A percentile compares a stretch with the other conserved stretches of the same genome.
These are phyloP conservation scores for Lacerta bilineata DNA, from an alignment of 2,797 vertebrate genomes.

Conservation along the genomic window DNA sequence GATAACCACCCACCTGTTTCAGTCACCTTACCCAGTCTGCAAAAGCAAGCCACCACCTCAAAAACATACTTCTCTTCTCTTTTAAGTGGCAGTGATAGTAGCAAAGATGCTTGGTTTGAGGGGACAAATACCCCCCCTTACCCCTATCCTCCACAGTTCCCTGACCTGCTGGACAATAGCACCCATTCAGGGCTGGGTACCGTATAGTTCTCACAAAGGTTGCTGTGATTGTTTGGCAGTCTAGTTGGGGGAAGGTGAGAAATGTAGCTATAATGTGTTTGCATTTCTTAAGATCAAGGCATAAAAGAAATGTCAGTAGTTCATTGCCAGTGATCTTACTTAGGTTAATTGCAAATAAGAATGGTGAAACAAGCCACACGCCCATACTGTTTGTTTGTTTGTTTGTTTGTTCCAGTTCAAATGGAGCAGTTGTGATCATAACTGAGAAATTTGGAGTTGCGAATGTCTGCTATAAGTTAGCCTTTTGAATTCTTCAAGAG, in stretches of 20 bases:
- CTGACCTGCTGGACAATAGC: no score
- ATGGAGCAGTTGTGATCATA: background rate
- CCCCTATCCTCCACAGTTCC: no score
- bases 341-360: background rate
- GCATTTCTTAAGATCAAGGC: background rate
- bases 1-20: background rate
- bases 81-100: background rate
- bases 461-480: background rate
- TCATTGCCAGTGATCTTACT: background rate
- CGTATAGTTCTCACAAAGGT: no score
- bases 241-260: no score
- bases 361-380: background rate
- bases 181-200: no score
- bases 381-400: no score
- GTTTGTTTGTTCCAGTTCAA: no score
- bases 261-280: background rate
- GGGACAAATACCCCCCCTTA: no score
- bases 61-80: background rate
- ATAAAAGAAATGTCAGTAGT: background rate
- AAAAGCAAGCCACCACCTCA: background rate
- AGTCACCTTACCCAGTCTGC: background rate
- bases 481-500: slow-evolving; percentile 15
- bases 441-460: background rate
- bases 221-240: no score
- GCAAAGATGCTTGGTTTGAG: no score